Percentiles rank a stretch among this genome's conserved stretches.
Evolutionary conservation across 2,888 invertebrate genomes (phyloP).

Genomic region (Caradrina kadenii): DNA sequence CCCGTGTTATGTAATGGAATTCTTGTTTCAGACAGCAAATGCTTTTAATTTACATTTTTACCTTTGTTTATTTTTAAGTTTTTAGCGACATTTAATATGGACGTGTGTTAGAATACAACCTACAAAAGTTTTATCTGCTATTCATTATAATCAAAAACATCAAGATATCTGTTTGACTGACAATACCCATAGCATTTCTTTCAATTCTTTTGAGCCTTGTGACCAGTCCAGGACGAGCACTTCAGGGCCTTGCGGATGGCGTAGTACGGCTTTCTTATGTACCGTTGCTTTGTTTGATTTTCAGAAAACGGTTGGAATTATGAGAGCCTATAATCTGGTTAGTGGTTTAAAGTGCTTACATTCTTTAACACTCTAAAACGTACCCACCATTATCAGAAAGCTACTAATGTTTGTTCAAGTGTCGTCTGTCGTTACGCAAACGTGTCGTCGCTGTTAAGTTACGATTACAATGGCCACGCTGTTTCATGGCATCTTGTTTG

Average conservation of each 20-base stretch:
- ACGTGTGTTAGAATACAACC: background rate
- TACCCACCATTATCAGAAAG: conserved; percentile 54
- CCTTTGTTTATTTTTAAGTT: too few species aligned
- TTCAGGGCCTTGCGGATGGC: too few species aligned
- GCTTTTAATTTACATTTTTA: background rate
- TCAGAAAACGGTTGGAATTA: too few species aligned
- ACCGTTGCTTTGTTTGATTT: too few species aligned
- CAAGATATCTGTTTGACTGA: too few species aligned
- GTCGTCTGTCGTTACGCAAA: conserved; percentile 57
- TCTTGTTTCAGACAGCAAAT: background rate
- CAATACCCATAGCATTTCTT: too few species aligned
- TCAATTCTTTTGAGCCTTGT: too few species aligned
- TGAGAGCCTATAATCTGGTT: too few species aligned
- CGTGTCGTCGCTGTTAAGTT: conserved; percentile 44
- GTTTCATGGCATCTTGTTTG: conserved; percentile 39
- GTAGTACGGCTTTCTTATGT: too few species aligned
- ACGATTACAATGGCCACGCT: conserved; percentile 51
- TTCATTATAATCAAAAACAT: too few species aligned
- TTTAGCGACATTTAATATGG: background rate
- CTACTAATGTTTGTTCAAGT: conserved; percentile 62
- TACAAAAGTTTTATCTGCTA: too few species aligned
- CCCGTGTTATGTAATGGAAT: background rate
- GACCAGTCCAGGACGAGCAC: too few species aligned
- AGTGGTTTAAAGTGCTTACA: background rate
- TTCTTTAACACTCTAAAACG: conserved; percentile 11